Conservation (phyloP, 2,797 vertebrate genomes). For the Pogoniulus pusillus region DNA sequence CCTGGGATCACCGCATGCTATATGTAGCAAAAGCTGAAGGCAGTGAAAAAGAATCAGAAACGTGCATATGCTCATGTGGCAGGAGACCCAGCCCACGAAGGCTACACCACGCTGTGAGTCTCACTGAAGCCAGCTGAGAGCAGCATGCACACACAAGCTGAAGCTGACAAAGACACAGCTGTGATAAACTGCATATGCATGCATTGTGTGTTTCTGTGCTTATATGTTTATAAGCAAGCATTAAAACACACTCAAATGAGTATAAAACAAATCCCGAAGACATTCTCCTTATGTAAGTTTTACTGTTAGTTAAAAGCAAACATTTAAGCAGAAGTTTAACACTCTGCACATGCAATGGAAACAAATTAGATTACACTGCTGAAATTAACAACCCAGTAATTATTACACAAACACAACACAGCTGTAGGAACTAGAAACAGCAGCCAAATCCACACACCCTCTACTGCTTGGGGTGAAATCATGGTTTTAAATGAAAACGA, state of each 20-base stretch:
- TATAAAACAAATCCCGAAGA: background rate
- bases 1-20: background rate
- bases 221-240: background rate
- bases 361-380: background rate
- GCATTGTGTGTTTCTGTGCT: background rate
- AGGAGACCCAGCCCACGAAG: background rate
- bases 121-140: background rate
- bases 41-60: background rate
- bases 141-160: background rate
- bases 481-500: background rate
- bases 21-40: background rate
- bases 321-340: background rate
- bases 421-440: background rate
- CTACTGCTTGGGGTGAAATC: background rate
- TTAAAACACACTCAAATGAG: background rate
- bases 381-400: background rate
- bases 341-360: background rate
- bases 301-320: background rate
- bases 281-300: background rate
- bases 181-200: background rate
- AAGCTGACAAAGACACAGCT: background rate
- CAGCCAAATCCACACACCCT: slow-evolving; percentile 5
- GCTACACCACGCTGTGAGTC: background rate
- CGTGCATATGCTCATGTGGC: rapidly evolving
- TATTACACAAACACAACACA: background rate